These are phyloP conservation scores for Octopus sinensis DNA, from an alignment of 1,140 invertebrate species.

Conservation along the genomic window DNA sequence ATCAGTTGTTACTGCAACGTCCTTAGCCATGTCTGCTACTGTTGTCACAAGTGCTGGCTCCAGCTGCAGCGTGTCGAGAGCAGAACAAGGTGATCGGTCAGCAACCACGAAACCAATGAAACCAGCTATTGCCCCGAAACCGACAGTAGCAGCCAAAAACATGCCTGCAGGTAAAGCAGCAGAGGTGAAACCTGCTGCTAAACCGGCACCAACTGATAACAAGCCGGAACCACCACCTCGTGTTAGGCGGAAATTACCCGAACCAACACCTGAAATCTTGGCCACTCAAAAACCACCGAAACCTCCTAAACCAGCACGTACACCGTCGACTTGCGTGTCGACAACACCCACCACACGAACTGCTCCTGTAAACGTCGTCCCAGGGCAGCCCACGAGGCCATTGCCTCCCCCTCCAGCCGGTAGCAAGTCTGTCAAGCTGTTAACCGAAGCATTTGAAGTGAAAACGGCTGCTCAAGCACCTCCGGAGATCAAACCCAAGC, in stretches of 20 bases:
- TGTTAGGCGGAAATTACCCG: conserved; percentile 43
- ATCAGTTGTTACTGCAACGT: neutral
- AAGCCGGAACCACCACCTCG: conserved; percentile 37
- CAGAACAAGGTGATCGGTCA: neutral
- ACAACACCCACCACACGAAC: neutral
- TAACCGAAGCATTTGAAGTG: conserved; percentile 23
- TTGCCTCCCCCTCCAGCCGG: neutral
- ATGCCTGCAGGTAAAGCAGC: neutral
- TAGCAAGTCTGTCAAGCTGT: conserved; percentile 5
- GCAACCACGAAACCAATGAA: neutral
- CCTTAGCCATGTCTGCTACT: neutral
- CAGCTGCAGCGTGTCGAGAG: neutral
- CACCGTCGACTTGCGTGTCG: neutral
- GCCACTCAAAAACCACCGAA: conserved; percentile 27
- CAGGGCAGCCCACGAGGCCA: neutral
- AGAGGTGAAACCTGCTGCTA: conserved; percentile 13
- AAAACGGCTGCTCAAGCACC: conserved; percentile 20
- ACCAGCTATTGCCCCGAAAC: neutral
- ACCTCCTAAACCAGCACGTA: conserved; percentile 6
- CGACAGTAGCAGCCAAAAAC: neutral
- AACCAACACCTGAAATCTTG: conserved; percentile 42
- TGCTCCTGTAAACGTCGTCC: conserved; percentile 12
- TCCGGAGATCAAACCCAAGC: conserved; percentile 8
- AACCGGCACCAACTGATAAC: conserved; percentile 24
- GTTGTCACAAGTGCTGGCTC: neutral